phyloP scores from a whole-genome alignment of 2,888 invertebrate species.

The Selenia dentaria region DNA sequence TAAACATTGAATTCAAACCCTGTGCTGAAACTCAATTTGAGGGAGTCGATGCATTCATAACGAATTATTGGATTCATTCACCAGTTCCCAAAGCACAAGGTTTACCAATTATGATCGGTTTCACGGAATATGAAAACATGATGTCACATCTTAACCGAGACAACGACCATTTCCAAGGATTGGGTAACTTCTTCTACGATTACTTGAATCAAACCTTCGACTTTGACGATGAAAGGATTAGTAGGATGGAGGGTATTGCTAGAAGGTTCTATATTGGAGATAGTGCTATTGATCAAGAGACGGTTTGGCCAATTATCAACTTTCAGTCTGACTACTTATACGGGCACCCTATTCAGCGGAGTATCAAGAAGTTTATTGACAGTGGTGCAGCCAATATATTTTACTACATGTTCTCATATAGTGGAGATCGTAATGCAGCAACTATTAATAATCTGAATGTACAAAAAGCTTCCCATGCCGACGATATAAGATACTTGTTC shows the following conservation, averaged over 20 bases:
- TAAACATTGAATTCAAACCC: conserved; percentile 43
- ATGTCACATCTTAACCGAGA: conserved; percentile 24
- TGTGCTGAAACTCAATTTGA: conserved; percentile 56
- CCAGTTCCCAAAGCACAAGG: conserved; percentile 44
- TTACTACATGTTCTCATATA: conserved; percentile 59
- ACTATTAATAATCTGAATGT: conserved; percentile 37
- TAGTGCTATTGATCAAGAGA: conserved; percentile 32
- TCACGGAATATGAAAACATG: conserved; percentile 49
- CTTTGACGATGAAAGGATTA: conserved; percentile 32
- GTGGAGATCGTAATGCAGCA: conserved; percentile 43
- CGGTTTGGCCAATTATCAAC: conserved; percentile 39
- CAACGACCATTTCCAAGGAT: conserved; percentile 34
- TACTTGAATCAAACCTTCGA: conserved; percentile 35
- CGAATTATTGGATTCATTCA: conserved; percentile 44
- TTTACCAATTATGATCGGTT: conserved; percentile 54
- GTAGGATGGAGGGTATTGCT: conserved; percentile 36
- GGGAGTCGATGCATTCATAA: conserved; percentile 47
- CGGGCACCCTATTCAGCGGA: conserved; percentile 48
- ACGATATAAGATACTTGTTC: conserved; percentile 61
- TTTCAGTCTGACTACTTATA: conserved; percentile 57
- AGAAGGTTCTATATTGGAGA: conserved; percentile 57
- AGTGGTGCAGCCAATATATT: conserved; percentile 44
- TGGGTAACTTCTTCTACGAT: conserved; percentile 33
- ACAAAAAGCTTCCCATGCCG: conserved; percentile 49
- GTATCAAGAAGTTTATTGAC: conserved; percentile 44